A percentile compares a stretch with the other conserved stretches of the same genome.
Evolutionary conservation across 2,797 vertebrate genomes (phyloP).

Genomic region (Odontamblyopus lacepedii): DNA sequence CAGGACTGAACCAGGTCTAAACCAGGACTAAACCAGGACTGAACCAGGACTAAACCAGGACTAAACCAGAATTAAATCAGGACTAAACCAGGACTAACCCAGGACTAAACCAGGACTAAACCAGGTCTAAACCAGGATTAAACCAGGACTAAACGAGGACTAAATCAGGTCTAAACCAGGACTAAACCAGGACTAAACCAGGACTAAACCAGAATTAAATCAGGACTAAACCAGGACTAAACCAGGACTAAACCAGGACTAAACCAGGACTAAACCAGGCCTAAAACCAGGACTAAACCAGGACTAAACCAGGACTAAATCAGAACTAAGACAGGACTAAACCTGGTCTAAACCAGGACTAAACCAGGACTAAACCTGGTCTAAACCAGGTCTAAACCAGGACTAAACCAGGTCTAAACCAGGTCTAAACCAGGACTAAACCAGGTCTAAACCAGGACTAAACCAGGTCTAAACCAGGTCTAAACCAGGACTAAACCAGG

Average conservation of each 20-base stretch:
- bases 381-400: neutral
- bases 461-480: neutral
- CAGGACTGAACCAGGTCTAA: neutral
- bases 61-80: neutral
- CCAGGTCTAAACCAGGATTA: too few species aligned
- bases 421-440: neutral
- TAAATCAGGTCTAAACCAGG: neutral
- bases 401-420: neutral
- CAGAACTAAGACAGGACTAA: neutral
- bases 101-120: too few species aligned
- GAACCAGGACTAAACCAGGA: neutral
- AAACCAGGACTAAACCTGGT: too few species aligned
- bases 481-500: neutral
- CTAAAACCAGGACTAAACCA: too few species aligned
- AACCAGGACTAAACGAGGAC: neutral
- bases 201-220: too few species aligned
- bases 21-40: too few species aligned
- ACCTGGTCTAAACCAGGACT: neutral
- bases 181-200: neutral
- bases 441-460: neutral
- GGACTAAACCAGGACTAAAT: neutral
- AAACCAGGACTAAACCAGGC: neutral
- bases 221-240: neutral
- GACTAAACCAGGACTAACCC: neutral
- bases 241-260: neutral